These are phyloP conservation scores for Acleris holmiana DNA, from an alignment of 2,888 invertebrate genomes.

Conservation along the genomic window DNA sequence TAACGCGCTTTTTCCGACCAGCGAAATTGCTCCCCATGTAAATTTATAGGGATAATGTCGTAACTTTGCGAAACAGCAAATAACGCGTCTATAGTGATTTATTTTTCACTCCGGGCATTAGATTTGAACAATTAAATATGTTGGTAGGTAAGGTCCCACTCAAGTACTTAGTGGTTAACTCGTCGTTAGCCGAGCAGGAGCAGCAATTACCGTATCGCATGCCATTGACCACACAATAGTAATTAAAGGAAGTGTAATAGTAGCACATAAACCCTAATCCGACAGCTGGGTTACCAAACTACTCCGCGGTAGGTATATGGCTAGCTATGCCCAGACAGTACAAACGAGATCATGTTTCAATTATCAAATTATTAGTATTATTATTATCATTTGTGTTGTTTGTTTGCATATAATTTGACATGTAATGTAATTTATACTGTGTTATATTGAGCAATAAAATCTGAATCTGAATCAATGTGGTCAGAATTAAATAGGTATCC, in stretches of 20 bases:
- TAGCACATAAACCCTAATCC: slow-evolving; percentile 30
- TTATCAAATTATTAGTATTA: too few species aligned
- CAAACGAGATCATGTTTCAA: too few species aligned
- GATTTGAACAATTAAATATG: slow-evolving; percentile 4
- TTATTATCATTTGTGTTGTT: too few species aligned
- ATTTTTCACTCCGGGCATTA: slow-evolving; percentile 3
- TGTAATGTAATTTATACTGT: too few species aligned
- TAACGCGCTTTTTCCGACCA: slow-evolving; percentile 61
- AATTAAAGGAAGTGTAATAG: slow-evolving; percentile 34
- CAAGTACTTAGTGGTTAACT: slow-evolving; percentile 13
- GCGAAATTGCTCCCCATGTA: slow-evolving; percentile 37
- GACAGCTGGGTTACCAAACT: background rate
- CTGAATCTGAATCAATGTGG: too few species aligned
- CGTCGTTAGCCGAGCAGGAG: slow-evolving; percentile 18
- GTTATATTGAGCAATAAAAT: too few species aligned
- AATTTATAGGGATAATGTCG: slow-evolving; percentile 31
- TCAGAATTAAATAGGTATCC: too few species aligned
- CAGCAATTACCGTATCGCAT: slow-evolving; percentile 30
- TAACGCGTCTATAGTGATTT: slow-evolving; percentile 16
- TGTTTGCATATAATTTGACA: too few species aligned
- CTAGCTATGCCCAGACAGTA: too few species aligned
- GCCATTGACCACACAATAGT: slow-evolving; percentile 33
- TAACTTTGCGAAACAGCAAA: slow-evolving; percentile 21
- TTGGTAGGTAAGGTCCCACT: slow-evolving; percentile 2
- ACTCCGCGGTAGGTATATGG: too few species aligned